These are phyloP conservation scores for Sylvia atricapilla DNA, from an alignment of 2,113 vertebrate genomes.

Conservation along the genomic window DNA sequence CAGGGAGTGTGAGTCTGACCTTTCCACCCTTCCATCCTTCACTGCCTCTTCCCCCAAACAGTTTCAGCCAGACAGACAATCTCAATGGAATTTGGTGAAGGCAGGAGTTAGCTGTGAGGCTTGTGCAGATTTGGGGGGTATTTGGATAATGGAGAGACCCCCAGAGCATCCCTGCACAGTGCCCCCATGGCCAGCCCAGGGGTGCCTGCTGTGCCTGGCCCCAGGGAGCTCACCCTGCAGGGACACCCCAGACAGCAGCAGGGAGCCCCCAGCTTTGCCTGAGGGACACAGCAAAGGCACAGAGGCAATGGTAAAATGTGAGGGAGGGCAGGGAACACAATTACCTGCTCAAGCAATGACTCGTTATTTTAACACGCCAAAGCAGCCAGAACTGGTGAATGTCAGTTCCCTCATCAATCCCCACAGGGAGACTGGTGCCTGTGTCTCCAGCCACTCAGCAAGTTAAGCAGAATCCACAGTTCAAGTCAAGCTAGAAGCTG, in stretches of 20 bases:
- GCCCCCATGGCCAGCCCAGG: accelerated
- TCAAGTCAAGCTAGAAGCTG: background rate
- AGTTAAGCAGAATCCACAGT: background rate
- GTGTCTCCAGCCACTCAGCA: background rate
- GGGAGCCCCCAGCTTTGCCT: background rate
- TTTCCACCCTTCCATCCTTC: background rate
- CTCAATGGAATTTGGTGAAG: background rate
- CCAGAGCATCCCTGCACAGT: background rate
- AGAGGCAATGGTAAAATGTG: background rate
- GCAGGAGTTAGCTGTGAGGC: background rate
- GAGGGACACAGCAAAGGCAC: background rate
- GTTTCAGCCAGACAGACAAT: background rate
- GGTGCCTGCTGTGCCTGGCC: background rate
- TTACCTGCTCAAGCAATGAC: background rate
- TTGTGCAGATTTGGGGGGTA: background rate
- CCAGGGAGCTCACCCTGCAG: background rate
- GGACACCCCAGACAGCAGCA: background rate
- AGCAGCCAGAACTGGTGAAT: background rate
- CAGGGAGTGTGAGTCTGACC: background rate
- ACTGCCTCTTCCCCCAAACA: background rate
- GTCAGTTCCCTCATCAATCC: background rate
- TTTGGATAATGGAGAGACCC: background rate
- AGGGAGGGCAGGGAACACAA: background rate
- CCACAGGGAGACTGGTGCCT: background rate
- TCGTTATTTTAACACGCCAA: background rate